A percentile compares a stretch with the other conserved stretches of the same genome.
These are phyloP conservation scores for Chloropsis hardwickii DNA, from an alignment of 2,113 vertebrate species.

Conservation along the genomic window DNA sequence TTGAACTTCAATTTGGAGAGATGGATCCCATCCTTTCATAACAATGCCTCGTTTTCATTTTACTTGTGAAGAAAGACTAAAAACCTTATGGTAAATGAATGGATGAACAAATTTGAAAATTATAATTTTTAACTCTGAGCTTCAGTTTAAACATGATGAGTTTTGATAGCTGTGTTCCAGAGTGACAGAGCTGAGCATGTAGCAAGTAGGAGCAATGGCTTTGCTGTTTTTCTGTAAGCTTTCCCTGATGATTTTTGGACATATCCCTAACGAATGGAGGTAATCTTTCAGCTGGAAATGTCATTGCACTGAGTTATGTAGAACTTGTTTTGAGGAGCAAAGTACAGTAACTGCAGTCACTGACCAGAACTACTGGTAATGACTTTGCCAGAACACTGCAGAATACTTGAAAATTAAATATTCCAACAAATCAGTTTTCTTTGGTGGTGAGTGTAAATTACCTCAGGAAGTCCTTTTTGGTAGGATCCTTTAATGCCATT, in stretches of 20 bases:
- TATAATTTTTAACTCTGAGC: background rate
- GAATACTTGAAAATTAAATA: background rate
- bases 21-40: background rate
- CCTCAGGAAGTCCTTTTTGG: background rate
- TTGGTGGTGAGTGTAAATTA: constrained; percentile 16
- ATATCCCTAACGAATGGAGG: background rate
- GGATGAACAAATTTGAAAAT: background rate
- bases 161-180: background rate
- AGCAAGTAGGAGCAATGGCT: background rate
- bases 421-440: background rate
- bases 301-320: background rate
- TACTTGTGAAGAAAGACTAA: background rate
- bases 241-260: background rate
- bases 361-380: background rate
- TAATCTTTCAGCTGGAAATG: background rate
- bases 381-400: background rate
- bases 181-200: background rate
- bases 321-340: background rate
- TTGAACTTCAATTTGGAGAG: background rate
- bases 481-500: constrained; percentile 36
- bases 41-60: background rate
- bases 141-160: background rate
- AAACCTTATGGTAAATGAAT: background rate
- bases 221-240: background rate
- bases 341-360: background rate